These are phyloP conservation scores for Drosophila prosaltans DNA, from an alignment of 1,140 invertebrate genomes.

Conservation along the genomic window DNA sequence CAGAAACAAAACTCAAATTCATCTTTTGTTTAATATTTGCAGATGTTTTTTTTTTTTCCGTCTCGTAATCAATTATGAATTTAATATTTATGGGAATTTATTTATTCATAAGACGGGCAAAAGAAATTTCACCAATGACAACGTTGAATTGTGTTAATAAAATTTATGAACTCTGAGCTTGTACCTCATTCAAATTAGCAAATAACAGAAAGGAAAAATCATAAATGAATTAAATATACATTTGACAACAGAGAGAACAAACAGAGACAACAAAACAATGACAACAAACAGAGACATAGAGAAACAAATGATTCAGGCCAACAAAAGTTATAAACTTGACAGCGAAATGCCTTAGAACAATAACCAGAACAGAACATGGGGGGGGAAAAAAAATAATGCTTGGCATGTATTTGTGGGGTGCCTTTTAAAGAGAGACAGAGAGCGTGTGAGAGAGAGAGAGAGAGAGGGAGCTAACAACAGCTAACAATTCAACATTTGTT, in stretches of 20 bases:
- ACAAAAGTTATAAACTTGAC: conserved; percentile 49
- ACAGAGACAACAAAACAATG: conserved; percentile 24
- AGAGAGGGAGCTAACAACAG: conserved; percentile 44
- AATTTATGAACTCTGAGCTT: conserved; percentile 55
- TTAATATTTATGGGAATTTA: conserved; percentile 61
- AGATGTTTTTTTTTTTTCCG: background rate
- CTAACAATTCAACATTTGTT: conserved; percentile 58
- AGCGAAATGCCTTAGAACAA: conserved; percentile 39
- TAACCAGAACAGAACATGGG: background rate
- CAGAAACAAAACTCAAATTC: conserved; percentile 23
- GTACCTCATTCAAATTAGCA: conserved; percentile 60
- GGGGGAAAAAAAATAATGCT: conserved; percentile 37
- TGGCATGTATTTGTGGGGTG: conserved; percentile 42
- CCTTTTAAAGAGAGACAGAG: conserved; percentile 49
- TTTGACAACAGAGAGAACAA: conserved; percentile 49
- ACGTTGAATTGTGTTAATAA: conserved; percentile 43
- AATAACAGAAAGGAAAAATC: conserved; percentile 48
- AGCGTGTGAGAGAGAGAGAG: conserved; percentile 30
- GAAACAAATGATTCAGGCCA: conserved; percentile 43
- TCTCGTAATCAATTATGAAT: conserved; percentile 25
- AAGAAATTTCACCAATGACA: conserved; percentile 23
- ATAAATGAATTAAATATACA: conserved; percentile 73
- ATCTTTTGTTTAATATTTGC: background rate
- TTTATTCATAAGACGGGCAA: conserved; percentile 26
- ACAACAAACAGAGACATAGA: conserved; percentile 11